Evolutionary conservation across 2,113 vertebrate species (phyloP).

Genomic region (Aphyosemion australe): DNA sequence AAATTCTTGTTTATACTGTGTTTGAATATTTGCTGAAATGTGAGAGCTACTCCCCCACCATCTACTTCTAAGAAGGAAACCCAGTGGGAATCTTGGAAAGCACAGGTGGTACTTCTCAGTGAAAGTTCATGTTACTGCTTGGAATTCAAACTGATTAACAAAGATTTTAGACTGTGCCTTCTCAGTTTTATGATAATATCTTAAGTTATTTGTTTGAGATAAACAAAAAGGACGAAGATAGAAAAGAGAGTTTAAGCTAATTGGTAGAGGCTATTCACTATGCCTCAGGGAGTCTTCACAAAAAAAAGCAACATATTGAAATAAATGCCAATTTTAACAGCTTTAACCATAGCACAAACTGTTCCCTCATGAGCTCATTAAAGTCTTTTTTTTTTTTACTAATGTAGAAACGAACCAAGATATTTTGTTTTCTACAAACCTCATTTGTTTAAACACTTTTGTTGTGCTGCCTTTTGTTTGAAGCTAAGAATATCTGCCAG

Average conservation of each 20-base stretch:
- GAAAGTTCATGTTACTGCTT: constrained; percentile 22
- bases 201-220: constrained; percentile 60
- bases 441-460: constrained; percentile 34
- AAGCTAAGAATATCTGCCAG: constrained; percentile 42
- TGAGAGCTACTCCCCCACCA: not conserved
- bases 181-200: constrained; percentile 62
- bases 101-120: too few relatives aligned
- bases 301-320: constrained; percentile 39
- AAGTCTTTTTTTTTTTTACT: constrained; percentile 45
- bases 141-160: constrained; percentile 11
- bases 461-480: constrained; percentile 37
- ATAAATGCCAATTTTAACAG: constrained; percentile 32
- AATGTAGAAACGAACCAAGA: constrained; percentile 34
- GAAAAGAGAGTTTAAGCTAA: constrained; percentile 62
- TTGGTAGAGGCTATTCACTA: constrained; percentile 15
- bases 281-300: constrained; percentile 53
- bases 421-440: constrained; percentile 7
- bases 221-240: constrained; percentile 53
- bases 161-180: constrained; percentile 35
- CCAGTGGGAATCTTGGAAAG: too few relatives aligned
- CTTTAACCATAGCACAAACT: constrained; percentile 53
- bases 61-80: not conserved
- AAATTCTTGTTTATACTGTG: too few relatives aligned
- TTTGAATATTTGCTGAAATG: too few relatives aligned
- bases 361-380: constrained; percentile 58